A percentile compares a stretch with the other conserved stretches of the same genome.
Evolutionary conservation across 2,113 vertebrate genomes (phyloP).

Genomic region (Osmerus mordax): DNA sequence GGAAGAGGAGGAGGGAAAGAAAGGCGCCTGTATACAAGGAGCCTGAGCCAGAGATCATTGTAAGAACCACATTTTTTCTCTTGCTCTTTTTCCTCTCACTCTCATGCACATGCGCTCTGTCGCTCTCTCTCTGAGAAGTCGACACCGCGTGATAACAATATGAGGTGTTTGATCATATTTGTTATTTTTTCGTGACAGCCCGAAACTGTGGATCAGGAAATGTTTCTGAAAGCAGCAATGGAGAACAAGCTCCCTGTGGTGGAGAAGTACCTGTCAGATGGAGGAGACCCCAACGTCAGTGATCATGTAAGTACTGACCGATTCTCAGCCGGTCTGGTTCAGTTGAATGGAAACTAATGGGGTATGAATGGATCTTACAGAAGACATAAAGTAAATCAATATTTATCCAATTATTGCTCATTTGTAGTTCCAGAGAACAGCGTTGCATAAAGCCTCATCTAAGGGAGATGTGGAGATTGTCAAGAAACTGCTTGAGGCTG

Average conservation of each 20-base stretch:
- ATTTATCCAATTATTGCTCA: background rate
- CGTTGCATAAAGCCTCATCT: constrained; percentile 89
- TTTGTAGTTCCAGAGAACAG: constrained; percentile 87
- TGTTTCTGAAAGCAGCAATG: constrained; percentile 72
- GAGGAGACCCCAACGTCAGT: constrained; percentile 69
- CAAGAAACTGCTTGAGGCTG: constrained; percentile 83
- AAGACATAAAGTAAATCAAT: background rate
- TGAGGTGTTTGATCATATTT: background rate
- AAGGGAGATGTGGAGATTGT: constrained; percentile 86
- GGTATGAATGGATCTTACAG: background rate
- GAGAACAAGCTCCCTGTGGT: constrained; percentile 75
- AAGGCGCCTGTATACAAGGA: constrained; percentile 71
- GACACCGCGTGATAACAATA: background rate
- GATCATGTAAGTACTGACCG: constrained; percentile 71
- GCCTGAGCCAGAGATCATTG: constrained; percentile 72
- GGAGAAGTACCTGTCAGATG: constrained; percentile 75
- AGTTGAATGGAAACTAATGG: no score
- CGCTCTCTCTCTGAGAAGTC: background rate
- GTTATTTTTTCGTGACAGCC: constrained; percentile 51
- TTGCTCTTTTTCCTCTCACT: background rate
- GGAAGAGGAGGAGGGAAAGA: constrained; percentile 87
- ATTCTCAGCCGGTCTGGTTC: background rate
- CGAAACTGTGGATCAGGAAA: constrained; percentile 62
- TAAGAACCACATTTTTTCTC: constrained; percentile 59
- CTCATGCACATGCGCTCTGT: background rate